Conservation (phyloP, 2,113 vertebrate genomes). For the Lutjanus erythropterus region DNA sequence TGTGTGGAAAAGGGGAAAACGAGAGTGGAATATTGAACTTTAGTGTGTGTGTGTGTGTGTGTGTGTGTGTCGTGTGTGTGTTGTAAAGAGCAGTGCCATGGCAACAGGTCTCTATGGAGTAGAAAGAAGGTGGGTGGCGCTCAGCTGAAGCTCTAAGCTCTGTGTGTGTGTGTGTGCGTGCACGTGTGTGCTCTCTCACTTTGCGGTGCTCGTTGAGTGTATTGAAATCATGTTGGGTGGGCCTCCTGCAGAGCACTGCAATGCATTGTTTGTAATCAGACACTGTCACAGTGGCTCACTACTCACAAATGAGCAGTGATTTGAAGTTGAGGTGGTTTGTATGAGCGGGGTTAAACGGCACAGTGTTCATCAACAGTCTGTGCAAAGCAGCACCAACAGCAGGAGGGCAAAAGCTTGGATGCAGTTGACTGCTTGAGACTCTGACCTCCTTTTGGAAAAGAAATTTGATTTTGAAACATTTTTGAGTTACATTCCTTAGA, state of each 20-base stretch:
- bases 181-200: slow-evolving; percentile 23
- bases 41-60: slow-evolving; percentile 3
- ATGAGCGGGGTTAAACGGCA: slow-evolving; percentile 24
- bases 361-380: slow-evolving; percentile 41
- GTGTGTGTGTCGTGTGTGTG: slow-evolving; percentile 33
- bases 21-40: slow-evolving; percentile 78
- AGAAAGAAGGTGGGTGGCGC: slow-evolving; percentile 72
- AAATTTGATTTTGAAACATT: neutral
- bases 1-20: slow-evolving; percentile 70
- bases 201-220: slow-evolving; percentile 22
- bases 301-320: slow-evolving; percentile 57
- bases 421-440: neutral
- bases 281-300: slow-evolving; percentile 41
- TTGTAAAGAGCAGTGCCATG: slow-evolving; percentile 80
- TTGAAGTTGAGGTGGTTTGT: slow-evolving; percentile 41
- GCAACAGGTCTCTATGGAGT: slow-evolving; percentile 77
- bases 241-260: slow-evolving; percentile 60
- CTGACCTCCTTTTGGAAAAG: slow-evolving; percentile 26
- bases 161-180: slow-evolving; percentile 13
- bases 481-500: neutral
- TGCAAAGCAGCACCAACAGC: slow-evolving; percentile 20
- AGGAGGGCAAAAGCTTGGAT: neutral
- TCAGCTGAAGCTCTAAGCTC: slow-evolving; percentile 42
- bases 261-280: slow-evolving; percentile 69
- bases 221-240: slow-evolving; percentile 70